phyloP scores from a whole-genome alignment of 1,140 invertebrate genomes.

The Solenopsis invicta region DNA sequence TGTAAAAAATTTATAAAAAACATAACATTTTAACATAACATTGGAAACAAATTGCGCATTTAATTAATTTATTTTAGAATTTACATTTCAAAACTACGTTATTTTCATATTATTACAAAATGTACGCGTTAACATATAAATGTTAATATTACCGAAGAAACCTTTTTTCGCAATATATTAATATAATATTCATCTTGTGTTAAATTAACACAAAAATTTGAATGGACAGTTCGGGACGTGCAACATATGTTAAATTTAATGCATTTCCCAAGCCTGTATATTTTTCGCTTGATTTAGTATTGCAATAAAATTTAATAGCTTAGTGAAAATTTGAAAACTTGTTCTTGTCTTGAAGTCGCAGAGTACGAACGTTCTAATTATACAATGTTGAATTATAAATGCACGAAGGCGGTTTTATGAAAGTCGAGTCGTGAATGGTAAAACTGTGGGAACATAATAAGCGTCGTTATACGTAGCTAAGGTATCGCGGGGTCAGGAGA shows the following conservation, averaged over 20 bases:
- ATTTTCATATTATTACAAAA: too few relatives aligned
- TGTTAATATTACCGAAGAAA: background rate
- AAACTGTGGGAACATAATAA: slow-evolving; percentile 23
- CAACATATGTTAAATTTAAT: too few relatives aligned
- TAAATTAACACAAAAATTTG: too few relatives aligned
- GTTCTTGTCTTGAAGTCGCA: background rate
- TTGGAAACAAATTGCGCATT: too few relatives aligned
- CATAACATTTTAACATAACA: too few relatives aligned
- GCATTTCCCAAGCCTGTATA: too few relatives aligned
- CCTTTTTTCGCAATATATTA: background rate
- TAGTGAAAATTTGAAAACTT: background rate
- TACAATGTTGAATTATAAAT: slow-evolving; percentile 42
- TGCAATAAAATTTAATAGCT: background rate
- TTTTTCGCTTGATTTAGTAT: background rate
- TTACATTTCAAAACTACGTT: too few relatives aligned
- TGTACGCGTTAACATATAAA: too few relatives aligned
- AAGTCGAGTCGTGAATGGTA: slow-evolving; percentile 14
- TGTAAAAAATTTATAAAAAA: too few relatives aligned
- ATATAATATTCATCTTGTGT: too few relatives aligned
- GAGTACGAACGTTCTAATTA: background rate
- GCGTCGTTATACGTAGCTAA: background rate
- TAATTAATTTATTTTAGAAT: too few relatives aligned
- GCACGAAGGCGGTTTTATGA: slow-evolving; percentile 14
- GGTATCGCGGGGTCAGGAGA: slow-evolving; percentile 50
- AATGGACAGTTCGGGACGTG: too few relatives aligned